Evolutionary conservation across 1,140 invertebrate species (phyloP).

Genomic region (Drosophila littoralis): DNA sequence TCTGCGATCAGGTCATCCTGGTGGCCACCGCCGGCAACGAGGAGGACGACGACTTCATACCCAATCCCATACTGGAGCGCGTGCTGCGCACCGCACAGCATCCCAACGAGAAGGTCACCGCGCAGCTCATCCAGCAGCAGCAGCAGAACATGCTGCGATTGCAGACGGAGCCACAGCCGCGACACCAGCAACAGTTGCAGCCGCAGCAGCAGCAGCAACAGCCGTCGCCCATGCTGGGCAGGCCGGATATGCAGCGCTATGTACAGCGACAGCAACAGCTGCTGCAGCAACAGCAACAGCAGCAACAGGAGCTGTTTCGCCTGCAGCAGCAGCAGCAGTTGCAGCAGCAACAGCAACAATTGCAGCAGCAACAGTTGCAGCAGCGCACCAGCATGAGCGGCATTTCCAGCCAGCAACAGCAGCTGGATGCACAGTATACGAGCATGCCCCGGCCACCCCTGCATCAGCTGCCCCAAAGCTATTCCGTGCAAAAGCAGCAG

Average conservation of each 20-base stretch:
- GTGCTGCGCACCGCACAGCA: conserved; percentile 90
- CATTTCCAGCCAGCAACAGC: conserved; percentile 60
- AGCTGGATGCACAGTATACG: conserved; percentile 60
- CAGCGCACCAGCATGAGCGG: conserved; percentile 77
- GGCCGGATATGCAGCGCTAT: conserved; percentile 76
- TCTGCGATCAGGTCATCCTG: conserved; percentile 96
- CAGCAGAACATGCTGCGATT: conserved; percentile 86
- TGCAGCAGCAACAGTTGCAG: conserved; percentile 55
- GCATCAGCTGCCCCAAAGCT: conserved; percentile 60
- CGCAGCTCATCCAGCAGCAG: conserved; percentile 86
- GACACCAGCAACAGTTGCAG: conserved; percentile 54
- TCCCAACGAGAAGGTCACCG: conserved; percentile 85
- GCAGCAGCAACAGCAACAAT: conserved; percentile 53
- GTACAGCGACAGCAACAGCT: conserved; percentile 64
- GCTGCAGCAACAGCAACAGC: conserved; percentile 55
- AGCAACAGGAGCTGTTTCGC: conserved; percentile 35
- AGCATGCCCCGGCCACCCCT: conserved; percentile 61
- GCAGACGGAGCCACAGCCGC: conserved; percentile 84
- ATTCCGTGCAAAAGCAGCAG: conserved; percentile 68
- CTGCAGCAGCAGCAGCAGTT: conserved; percentile 55
- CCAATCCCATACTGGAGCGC: conserved; percentile 94
- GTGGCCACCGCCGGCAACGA: conserved; percentile 96
- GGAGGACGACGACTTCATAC: conserved; percentile 94
- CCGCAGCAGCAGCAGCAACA: conserved; percentile 49
- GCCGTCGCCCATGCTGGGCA: conserved; percentile 61